Base-by-base conservation (phyloP, 2,797 vertebrate species). In the Triplophysa yarkandensis region DNA sequence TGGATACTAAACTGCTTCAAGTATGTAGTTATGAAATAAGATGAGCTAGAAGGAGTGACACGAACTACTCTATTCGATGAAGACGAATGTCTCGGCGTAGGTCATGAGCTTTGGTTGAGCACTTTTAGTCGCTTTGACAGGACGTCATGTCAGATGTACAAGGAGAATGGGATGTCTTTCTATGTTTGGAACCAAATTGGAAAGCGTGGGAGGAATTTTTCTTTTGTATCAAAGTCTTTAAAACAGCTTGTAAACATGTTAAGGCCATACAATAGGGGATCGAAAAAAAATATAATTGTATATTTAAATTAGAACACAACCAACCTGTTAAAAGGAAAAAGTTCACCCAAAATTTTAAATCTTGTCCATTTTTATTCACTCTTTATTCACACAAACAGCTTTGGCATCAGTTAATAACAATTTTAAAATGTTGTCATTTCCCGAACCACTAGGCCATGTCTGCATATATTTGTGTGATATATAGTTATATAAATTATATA, bases 41-140 rank as follows among this genome's bases (percentile, higher is more conserved):
- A 74, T 25, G 27, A 6, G 39, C 9, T 11, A 14, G 21, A 21
- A 52, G 48, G 48, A 13, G 21, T 52, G 48, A 52, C 21, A 25
- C 4, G 21, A 48, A 0, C 44, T 2, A 23, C 25, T 52, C 48
- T 4, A 23, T 52, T 52, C 11, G 21, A 50, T 50, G 4, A 25
- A 55, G 19, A 55, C 55, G 13, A 65, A 73, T 25, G 28, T 73
- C 70, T 64, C 48, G 43, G 60, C 6, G 23, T 66, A 48, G 32
- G 21, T 52, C 39, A 46, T 19, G 41, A 74, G 52, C 50, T 48
- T 58, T 60, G 41, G 28, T 58, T 60, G 43, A 61, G 54, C 48
- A 30, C 41, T 16, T 36, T 75, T 41, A 75, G 63, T 67, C 63
- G 58, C 43, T 67, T 50, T 75, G 64, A 68, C 64, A 75, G 61